Percentiles rank a stretch among this genome's conserved stretches.
Evolutionary conservation across 2,888 invertebrate species (phyloP).

Genomic region (Melanostoma scalare): DNA sequence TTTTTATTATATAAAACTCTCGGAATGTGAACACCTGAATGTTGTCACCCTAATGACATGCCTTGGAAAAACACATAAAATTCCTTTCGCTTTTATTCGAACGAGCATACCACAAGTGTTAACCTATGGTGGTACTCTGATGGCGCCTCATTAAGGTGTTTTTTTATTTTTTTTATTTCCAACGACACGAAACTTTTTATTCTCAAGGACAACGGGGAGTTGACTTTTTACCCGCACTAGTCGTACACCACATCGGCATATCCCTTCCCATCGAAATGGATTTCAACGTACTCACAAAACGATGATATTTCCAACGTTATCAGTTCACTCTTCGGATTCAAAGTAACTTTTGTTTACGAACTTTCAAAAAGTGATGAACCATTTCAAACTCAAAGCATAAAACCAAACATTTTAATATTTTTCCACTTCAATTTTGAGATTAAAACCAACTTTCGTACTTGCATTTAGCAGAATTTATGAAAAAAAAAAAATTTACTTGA

Average conservation of each 20-base stretch:
- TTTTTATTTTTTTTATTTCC: conserved; percentile 2
- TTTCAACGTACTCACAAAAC: conserved; percentile 19
- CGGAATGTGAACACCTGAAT: conserved; percentile 13
- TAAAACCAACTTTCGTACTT: no score
- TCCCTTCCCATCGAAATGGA: conserved; percentile 8
- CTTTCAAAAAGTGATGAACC: no score
- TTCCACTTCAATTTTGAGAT: background rate
- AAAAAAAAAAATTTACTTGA: conserved; percentile 11
- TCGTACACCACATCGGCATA: conserved; percentile 33
- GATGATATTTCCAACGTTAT: conserved; percentile 29
- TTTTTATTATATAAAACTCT: background rate
- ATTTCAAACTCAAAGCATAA: background rate
- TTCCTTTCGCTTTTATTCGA: conserved; percentile 20
- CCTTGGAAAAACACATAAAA: conserved; percentile 28
- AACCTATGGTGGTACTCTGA: background rate
- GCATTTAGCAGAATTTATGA: no score
- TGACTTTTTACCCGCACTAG: conserved; percentile 35
- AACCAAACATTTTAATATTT: background rate
- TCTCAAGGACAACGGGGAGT: conserved; percentile 38
- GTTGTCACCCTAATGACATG: conserved; percentile 22
- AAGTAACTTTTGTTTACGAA: background rate
- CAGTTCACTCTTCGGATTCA: background rate
- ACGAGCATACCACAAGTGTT: conserved; percentile 22
- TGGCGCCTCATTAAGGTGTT: conserved; percentile 38
- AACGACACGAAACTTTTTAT: conserved; percentile 27